Evolutionary conservation across 2,113 vertebrate species (phyloP).

Genomic region (Arenaria interpres): DNA sequence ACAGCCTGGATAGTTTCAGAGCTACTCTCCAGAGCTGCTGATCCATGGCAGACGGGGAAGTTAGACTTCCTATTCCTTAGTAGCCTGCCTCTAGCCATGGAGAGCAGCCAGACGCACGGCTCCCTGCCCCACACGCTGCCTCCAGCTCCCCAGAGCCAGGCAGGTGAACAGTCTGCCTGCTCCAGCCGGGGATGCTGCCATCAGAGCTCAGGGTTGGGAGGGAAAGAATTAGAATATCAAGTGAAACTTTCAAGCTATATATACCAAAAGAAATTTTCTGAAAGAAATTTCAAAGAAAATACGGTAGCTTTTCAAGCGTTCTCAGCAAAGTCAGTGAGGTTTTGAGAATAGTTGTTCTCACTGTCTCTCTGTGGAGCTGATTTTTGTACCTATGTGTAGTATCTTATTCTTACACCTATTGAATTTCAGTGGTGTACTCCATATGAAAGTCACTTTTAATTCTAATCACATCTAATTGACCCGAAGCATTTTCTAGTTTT

Average conservation of each 20-base stretch:
- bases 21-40: not conserved
- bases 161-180: not conserved
- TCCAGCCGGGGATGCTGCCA: not conserved
- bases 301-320: not conserved
- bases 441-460: not conserved
- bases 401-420: not conserved
- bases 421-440: not conserved
- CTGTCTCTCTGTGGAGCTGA: not conserved
- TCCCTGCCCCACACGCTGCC: accelerated
- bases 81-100: not conserved
- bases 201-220: not conserved
- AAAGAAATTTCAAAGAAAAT: not conserved
- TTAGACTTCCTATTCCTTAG: not conserved
- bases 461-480: not conserved
- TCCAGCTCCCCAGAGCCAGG: not conserved
- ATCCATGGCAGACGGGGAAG: not conserved
- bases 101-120: not conserved
- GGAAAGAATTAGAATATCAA: not conserved
- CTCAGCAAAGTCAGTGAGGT: accelerated
- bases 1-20: not conserved
- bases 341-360: not conserved
- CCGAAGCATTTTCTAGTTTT: not conserved
- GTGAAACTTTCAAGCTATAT: not conserved
- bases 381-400: not conserved
- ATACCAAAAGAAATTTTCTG: not conserved